Evolutionary conservation across 2,888 invertebrate species (phyloP), one percentile per base, ranked within the genome.

Genomic region (Oxycera nigricornis): DNA sequence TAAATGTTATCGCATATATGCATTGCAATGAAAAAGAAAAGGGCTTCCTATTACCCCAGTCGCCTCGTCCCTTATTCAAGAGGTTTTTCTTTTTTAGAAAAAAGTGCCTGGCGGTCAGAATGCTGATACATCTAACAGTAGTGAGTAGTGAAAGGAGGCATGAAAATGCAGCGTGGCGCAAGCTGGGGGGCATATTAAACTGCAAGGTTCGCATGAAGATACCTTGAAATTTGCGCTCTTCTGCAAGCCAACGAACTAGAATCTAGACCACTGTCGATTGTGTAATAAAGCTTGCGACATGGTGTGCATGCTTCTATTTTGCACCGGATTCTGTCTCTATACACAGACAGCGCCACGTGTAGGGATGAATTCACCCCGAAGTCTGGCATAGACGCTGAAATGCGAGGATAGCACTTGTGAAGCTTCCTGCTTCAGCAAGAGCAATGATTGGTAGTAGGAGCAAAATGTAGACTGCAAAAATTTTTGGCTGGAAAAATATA

Each of bases 211-310:
- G 24, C 14, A n/a, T 28, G 24, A 30, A 14, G 61, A 68, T 46
- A 46, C 50, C 67, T 50, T 68, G 67, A 68, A 68, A 70, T 55
- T 14, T 70, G 52, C 52, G 31, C 52, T 35, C 39, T 17, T 17
- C 41, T 24, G 41, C 35, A 55, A 52, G 55, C 22, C 55, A 70
- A 52, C 30, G 70, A 52, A 22, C 52, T 31, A 52, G 52, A 70
- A 70, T 70, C 70, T 70, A 70, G 70, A 55, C 70, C 70, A 70
- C 55, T 70, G 70, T 24, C 70, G 55, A 70, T 70, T 35, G 55
- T 52, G 55, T 70, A 70, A 70, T 70, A 55, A 30, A 35, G 52
- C 52, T 52, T 46, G 6, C 52, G 31, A 22, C 9, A 17, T 17
- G 35, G 2, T 17, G 31, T 17, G 50, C 1, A 68, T 9, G 50